Evolutionary conservation across 37 sponge, comb jelly and placozoan species (phyloP).

Genomic region (Diacarnus erythraeanus): DNA sequence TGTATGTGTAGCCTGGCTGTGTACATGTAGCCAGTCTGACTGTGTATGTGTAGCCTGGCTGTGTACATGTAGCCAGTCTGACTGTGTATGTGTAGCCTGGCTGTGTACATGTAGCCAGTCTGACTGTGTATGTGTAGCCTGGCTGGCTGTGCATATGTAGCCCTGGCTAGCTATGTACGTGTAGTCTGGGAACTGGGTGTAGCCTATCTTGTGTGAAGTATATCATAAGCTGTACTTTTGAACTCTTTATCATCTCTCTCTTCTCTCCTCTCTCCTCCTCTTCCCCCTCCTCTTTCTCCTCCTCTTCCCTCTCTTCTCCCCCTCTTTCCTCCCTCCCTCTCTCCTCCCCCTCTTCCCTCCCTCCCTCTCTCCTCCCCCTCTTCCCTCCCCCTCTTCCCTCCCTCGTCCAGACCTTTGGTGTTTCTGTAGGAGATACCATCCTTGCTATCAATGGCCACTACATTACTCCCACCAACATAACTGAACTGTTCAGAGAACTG

Average conservation of each 20-base stretch:
- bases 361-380: neutral
- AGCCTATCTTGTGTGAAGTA: too few relatives aligned
- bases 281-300: neutral
- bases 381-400: slow-evolving; percentile 7
- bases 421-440: slow-evolving; percentile 36
- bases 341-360: slow-evolving; percentile 5
- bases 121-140: too few relatives aligned
- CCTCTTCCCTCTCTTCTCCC: neutral
- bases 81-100: too few relatives aligned
- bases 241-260: neutral
- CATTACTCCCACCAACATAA: neutral
- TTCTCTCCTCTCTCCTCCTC: neutral
- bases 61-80: too few relatives aligned
- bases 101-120: too few relatives aligned
- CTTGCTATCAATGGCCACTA: slow-evolving; percentile 45
- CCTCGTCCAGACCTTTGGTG: slow-evolving; percentile 40
- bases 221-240: too few relatives aligned
- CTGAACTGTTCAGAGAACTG: neutral
- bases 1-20: too few relatives aligned
- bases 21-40: too few relatives aligned
- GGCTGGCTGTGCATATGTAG: too few relatives aligned
- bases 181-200: too few relatives aligned
- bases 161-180: too few relatives aligned
- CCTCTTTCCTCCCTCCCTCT: slow-evolving; percentile 9
- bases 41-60: too few relatives aligned